These are phyloP conservation scores for Metellina segmentata DNA, from an alignment of 2,888 invertebrate genomes.

Conservation along the genomic window DNA sequence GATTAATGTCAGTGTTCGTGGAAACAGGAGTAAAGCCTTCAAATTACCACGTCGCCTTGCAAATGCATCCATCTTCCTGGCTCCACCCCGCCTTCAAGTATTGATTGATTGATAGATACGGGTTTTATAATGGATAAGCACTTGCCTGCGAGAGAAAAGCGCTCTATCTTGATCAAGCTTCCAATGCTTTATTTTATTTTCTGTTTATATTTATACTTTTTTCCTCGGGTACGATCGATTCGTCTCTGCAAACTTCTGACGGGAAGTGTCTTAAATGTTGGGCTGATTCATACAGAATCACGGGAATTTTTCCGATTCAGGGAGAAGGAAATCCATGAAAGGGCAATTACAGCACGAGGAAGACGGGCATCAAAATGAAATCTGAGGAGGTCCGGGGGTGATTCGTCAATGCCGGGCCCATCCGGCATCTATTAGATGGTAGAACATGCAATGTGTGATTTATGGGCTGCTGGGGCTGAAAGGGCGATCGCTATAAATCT, in stretches of 20 bases:
- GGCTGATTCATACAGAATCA: constrained; percentile 25
- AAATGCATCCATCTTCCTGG: constrained; percentile 60
- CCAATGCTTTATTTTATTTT: constrained; percentile 4
- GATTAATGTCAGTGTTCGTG: constrained; percentile 73
- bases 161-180: constrained; percentile 67
- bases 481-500: constrained; percentile 3
- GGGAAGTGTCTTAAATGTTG: constrained; percentile 6
- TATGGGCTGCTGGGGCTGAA: background rate
- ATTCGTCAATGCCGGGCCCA: constrained; percentile 14
- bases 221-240: background rate
- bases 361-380: constrained; percentile 3
- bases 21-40: constrained; percentile 73
- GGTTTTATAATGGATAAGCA: constrained; percentile 72
- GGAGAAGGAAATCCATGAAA: constrained; percentile 11
- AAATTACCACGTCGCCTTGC: constrained; percentile 70
- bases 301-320: background rate
- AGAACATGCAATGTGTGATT: constrained; percentile 9
- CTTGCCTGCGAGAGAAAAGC: constrained; percentile 38
- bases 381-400: constrained; percentile 3
- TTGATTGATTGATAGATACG: constrained; percentile 72
- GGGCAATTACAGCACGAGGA: constrained; percentile 20
- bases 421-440: constrained; percentile 39
- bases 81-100: constrained; percentile 48
- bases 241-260: constrained; percentile 24
- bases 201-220: background rate